Evolutionary conservation across 2,797 vertebrate species (phyloP), one percentile per base, ranked within the genome.

Genomic region (Iguana delicatissima): DNA sequence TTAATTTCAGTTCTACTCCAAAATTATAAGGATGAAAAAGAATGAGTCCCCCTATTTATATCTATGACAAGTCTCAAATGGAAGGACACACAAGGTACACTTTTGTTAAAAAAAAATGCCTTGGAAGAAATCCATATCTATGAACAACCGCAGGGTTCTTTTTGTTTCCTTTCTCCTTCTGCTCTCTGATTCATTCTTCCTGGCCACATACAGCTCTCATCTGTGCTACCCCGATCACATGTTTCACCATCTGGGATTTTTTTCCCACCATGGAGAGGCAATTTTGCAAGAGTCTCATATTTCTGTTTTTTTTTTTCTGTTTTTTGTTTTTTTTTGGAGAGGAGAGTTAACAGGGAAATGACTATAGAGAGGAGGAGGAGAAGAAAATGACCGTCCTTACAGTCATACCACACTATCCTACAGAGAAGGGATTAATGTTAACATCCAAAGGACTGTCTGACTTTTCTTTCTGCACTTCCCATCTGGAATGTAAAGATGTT

Each of bases 381-480:
- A 57, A 38, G 72, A 24, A 50, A 83, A 88, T n/a, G 84, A 59
- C 50, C 74, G 52, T 38, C 87, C 32, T 64, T 26, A 0, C 38
- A 13, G 10, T 89, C 74, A 55, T 88, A 92, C 85, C 42, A 80
- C 82, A 87, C 64, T 85, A 76, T 84, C 5, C 91, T 89, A 90
- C 82, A 55, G 73, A 42, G 22, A 90, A 89, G 46, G 76, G 62
- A 46, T 95, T 90, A 92, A 13, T 74, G 42, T 72, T 77, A 88
- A 73, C 88, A 94, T 94, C 89, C 10, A 93, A 92, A 88, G 94
- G 87, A 89, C 80, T 16, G 89, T 89, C 83, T 95, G 93, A 95
- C 59, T n/a, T 86, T 92, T 84, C 35, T 35, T 89, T 87, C 84
- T 93, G 76, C 76, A 52, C 24, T 46, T 89, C 52, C 59, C 80